A percentile compares a stretch with the other conserved stretches of the same genome.
Evolutionary conservation across 2,113 vertebrate species (phyloP).

Genomic region (Centropus bengalensis): DNA sequence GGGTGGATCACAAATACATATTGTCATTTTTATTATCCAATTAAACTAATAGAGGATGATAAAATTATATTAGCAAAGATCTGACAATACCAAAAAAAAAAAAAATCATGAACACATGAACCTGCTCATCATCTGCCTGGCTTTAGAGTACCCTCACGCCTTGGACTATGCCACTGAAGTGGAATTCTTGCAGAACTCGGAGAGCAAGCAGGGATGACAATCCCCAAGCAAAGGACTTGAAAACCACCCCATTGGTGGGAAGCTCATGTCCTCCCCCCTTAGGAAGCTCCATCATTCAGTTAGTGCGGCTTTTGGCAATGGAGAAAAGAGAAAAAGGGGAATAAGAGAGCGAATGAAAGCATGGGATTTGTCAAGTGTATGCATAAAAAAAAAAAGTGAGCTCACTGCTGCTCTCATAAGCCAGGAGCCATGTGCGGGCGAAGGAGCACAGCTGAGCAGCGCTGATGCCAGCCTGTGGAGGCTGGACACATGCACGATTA

Average conservation of each 20-base stretch:
- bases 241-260: background rate
- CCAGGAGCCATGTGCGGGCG: background rate
- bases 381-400: background rate
- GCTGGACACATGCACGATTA: background rate
- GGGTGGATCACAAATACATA: background rate
- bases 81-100: background rate
- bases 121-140: background rate
- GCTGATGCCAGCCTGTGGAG: background rate
- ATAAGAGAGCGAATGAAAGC: background rate
- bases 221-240: background rate
- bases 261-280: fast-evolving
- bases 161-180: fast-evolving
- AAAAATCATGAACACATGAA: background rate
- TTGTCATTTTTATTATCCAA: background rate
- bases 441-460: background rate
- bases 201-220: background rate
- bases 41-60: background rate
- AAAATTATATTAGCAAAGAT: background rate
- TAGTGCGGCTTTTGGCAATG: fast-evolving
- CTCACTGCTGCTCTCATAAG: fast-evolving
- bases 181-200: background rate
- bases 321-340: background rate
- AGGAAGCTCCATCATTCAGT: fast-evolving
- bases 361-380: background rate
- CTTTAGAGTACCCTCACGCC: background rate